Evolutionary conservation across 2,888 invertebrate species (phyloP).

Genomic region (Agriotes lineatus): DNA sequence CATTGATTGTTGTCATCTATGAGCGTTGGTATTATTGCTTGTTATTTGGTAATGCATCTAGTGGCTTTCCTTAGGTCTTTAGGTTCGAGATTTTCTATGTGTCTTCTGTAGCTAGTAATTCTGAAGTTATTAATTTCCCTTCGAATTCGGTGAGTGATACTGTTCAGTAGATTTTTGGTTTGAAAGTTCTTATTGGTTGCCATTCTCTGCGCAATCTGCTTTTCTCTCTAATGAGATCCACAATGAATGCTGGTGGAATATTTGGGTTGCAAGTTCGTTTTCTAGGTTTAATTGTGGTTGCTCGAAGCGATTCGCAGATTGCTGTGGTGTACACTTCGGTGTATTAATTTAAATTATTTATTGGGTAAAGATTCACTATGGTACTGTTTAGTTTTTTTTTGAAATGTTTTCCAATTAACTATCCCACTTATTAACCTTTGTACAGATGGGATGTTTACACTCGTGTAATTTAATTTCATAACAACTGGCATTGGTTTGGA

Average conservation of each 20-base stretch:
- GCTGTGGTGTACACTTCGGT: too few species aligned
- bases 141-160: neutral
- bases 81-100: neutral
- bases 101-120: neutral
- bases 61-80: neutral
- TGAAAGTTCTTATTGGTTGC: too few species aligned
- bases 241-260: too few species aligned
- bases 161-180: neutral
- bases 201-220: too few species aligned
- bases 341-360: too few species aligned
- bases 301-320: too few species aligned
- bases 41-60: neutral
- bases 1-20: neutral
- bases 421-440: neutral
- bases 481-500: neutral
- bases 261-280: too few species aligned
- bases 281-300: too few species aligned
- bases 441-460: neutral
- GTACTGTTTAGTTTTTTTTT: neutral
- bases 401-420: neutral
- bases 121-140: constrained; percentile 2
- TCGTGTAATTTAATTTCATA: neutral
- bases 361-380: neutral
- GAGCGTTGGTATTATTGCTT: too few species aligned
- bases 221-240: too few species aligned